A percentile compares a stretch with the other conserved stretches of the same genome.
phyloP scores from a whole-genome alignment of 2,113 vertebrate species.

The Catharus fuscescens region DNA sequence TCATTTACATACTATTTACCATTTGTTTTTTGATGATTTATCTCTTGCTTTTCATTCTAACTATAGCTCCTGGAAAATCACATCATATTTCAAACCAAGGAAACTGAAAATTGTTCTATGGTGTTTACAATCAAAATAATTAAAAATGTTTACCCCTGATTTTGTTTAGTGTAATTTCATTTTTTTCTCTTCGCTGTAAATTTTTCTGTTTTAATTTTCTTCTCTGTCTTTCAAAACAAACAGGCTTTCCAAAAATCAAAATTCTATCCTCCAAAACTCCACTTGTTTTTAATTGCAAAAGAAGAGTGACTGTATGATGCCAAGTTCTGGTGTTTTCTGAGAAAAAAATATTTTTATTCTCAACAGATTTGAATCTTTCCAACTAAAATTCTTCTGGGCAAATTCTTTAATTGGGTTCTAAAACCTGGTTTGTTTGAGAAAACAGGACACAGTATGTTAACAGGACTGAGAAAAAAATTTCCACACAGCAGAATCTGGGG shows the following conservation, averaged over 20 bases:
- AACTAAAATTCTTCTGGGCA: not conserved
- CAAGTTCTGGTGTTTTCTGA: not conserved
- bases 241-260: not conserved
- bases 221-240: not conserved
- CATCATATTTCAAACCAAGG: not conserved
- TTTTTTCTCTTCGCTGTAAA: not conserved
- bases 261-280: accelerated
- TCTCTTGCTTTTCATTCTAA: not conserved
- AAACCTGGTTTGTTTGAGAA: not conserved
- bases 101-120: not conserved
- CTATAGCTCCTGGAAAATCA: not conserved
- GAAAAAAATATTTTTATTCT: not conserved
- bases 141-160: not conserved
- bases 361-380: not conserved
- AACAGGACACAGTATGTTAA: not conserved
- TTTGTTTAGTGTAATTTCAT: not conserved
- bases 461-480: not conserved
- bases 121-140: not conserved
- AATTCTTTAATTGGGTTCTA: not conserved
- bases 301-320: not conserved
- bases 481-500: not conserved
- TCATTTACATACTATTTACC: not conserved
- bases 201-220: not conserved
- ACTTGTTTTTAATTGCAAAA: not conserved
- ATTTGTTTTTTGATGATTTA: not conserved